Base-by-base conservation (phyloP, 2,797 vertebrate genomes). In the Synaphobranchus kaupii region DNA sequence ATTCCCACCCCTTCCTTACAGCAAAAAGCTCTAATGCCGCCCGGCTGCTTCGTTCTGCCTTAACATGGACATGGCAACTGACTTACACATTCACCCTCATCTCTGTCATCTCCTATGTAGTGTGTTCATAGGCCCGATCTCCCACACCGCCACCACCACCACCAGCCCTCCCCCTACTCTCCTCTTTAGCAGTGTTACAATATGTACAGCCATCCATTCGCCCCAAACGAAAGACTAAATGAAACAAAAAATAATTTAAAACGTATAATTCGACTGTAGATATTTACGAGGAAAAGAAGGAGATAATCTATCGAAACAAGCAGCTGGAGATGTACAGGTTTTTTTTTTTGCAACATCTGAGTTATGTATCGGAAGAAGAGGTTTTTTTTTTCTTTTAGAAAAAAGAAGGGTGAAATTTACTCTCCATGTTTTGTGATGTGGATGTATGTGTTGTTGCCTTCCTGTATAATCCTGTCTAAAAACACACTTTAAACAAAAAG, bases 391-490 rank as follows among this genome's bases (percentile, higher is more conserved):
- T 81, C n/a, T 48, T 48, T 5, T 39, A 63, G 92, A n/a, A 95
- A 95, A 95, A 91, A 96, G 95, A 96, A 94, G 94, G 96, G 96
- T 97, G 96, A 97, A 96, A 97, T 97, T 97, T 97, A 97, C 96
- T 98, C 97, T 98, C 97, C 97, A 98, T 98, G 98, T 99, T 97
- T 96, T 97, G 97, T 98, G 98, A 97, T 98, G 98, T 99, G 98
- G 96, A 97, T 98, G 97, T 98, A 97, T 98, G 97, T 99, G 97
- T 97, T 97, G 97, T 99, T 98, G 95, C 97, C 97, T 98, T 96
- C 97, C 96, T 97, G 96, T 98, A 94, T 96, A 97, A 97, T 96
- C 96, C 96, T 98, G 97, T 98, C 92, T 93, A 93, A 94, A 94
- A 94, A 48, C 90, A 95, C 89, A 93, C 91, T 92, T 92, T 96